Evolutionary conservation across 2,888 invertebrate genomes (phyloP).

Genomic region (Aricia artaxerxes): DNA sequence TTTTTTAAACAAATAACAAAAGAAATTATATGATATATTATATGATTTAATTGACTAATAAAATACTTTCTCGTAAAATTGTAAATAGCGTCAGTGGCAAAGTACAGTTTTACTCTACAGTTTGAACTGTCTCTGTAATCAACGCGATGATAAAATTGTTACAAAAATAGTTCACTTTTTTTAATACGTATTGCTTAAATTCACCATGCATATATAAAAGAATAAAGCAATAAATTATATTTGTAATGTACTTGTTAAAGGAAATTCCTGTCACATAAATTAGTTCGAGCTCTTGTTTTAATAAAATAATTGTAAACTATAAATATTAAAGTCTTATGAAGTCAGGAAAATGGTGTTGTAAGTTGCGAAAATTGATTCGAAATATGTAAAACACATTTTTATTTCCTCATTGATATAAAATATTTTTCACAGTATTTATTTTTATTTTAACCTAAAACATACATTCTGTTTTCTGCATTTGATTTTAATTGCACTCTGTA

Average conservation of each 20-base stretch:
- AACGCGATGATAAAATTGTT: constrained; percentile 12
- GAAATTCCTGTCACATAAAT: constrained; percentile 28
- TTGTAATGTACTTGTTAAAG: constrained; percentile 28
- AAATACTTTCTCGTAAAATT: no score
- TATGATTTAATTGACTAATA: no score
- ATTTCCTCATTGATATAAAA: constrained; percentile 1
- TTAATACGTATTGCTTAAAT: background rate
- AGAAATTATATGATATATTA: no score
- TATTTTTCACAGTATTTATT: constrained; percentile 1
- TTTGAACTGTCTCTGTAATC: background rate
- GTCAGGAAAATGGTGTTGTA: background rate
- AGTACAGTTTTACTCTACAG: background rate
- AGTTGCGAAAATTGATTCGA: constrained; percentile 20
- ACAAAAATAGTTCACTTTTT: background rate
- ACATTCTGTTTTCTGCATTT: background rate
- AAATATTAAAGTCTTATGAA: background rate
- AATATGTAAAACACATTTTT: constrained; percentile 18
- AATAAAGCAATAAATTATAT: constrained; percentile 22
- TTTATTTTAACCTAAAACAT: background rate
- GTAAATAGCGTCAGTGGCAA: background rate
- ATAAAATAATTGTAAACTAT: constrained; percentile 17
- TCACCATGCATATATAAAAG: background rate
- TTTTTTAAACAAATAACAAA: no score
- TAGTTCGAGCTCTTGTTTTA: constrained; percentile 20
- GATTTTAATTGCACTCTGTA: background rate